A percentile compares a stretch with the other conserved stretches of the same genome.
phyloP scores from a whole-genome alignment of 2,797 vertebrate species.

The Erpetoichthys calabaricus region DNA sequence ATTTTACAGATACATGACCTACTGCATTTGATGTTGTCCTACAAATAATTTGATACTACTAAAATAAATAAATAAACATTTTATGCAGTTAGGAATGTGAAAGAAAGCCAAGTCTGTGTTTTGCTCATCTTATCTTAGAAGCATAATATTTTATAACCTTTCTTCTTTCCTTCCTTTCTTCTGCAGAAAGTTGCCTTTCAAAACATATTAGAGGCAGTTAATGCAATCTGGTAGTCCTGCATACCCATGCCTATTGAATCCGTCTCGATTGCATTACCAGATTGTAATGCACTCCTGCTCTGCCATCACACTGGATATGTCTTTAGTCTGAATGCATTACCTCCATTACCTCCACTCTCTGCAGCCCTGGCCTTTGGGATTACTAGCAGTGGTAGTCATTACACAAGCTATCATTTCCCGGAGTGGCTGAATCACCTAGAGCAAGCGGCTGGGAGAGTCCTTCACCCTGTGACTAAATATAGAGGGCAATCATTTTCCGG shows the following conservation, averaged over 20 bases:
- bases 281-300: neutral
- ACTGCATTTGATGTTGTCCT: no score
- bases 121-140: no score
- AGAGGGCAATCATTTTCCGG: neutral
- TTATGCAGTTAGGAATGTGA: no score
- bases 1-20: no score
- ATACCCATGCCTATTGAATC: neutral
- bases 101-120: no score
- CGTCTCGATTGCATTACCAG: neutral
- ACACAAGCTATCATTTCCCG: constrained; percentile 21
- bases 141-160: no score
- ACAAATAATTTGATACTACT: no score
- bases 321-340: constrained; percentile 11
- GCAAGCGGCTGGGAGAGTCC: constrained; percentile 17
- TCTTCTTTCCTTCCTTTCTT: no score
- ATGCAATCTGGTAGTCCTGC: neutral
- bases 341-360: constrained; percentile 27
- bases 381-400: constrained; percentile 22
- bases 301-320: constrained; percentile 1
- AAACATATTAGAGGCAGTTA: neutral
- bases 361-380: constrained; percentile 22
- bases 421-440: constrained; percentile 17
- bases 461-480: constrained; percentile 6
- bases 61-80: no score
- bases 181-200: neutral